A percentile compares a stretch with the other conserved stretches of the same genome.
Evolutionary conservation across 2,888 invertebrate species (phyloP).

Genomic region (Hylaea fasciaria): DNA sequence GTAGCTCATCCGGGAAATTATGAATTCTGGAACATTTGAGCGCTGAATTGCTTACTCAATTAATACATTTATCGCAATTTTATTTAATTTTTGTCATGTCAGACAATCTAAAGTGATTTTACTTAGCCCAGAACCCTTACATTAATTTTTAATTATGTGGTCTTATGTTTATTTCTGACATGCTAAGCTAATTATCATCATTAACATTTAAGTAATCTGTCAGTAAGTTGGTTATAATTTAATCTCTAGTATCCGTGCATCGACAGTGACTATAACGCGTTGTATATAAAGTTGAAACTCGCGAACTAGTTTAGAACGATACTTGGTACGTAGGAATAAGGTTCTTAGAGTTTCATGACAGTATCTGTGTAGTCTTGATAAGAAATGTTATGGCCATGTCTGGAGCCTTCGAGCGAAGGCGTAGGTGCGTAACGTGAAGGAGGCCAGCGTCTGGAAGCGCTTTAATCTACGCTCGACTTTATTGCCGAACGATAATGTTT

Average conservation of each 20-base stretch:
- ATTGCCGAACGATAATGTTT: slow-evolving; percentile 47
- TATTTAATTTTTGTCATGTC: too few relatives aligned
- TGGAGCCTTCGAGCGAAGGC: slow-evolving; percentile 65
- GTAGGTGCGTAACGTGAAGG: slow-evolving; percentile 62
- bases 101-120: too few relatives aligned
- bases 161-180: slow-evolving; percentile 1
- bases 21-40: too few relatives aligned
- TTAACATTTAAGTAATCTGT: too few relatives aligned
- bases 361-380: slow-evolving; percentile 69
- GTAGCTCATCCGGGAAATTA: too few relatives aligned
- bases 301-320: slow-evolving; percentile 13
- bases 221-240: slow-evolving; percentile 12
- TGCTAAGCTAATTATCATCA: slow-evolving; percentile 6
- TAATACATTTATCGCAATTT: too few relatives aligned
- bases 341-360: slow-evolving; percentile 38
- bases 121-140: too few relatives aligned
- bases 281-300: slow-evolving; percentile 29
- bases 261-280: background rate
- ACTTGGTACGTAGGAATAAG: slow-evolving; percentile 21
- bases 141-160: too few relatives aligned
- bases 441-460: slow-evolving; percentile 59
- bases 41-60: too few relatives aligned
- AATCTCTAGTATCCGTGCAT: slow-evolving; percentile 3
- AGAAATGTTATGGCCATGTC: slow-evolving; percentile 71
- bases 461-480: slow-evolving; percentile 68